Evolutionary conservation across 2,797 vertebrate species (phyloP), one percentile per base, ranked within the genome.

Genomic region (Gadopsis marmoratus): DNA sequence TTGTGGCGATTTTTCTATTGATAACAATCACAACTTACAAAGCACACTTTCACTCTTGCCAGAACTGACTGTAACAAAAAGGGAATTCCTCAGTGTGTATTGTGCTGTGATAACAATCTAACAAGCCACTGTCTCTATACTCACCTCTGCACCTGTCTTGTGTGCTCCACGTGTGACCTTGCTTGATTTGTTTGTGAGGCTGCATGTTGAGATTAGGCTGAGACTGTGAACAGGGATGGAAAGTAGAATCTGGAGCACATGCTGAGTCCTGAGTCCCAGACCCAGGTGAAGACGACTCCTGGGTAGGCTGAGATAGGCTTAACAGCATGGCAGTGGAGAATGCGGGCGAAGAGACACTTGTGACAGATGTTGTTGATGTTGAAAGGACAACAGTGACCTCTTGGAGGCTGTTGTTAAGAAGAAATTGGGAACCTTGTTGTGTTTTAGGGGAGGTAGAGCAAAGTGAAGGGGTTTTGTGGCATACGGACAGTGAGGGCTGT

Each of bases 71-170:
- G 4, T 59, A 33, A 79, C 17, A 59, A 59, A 35, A 35, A 45
- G 26, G 23, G 23, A 48, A 58, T 56, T 60, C 2, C 5, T 71
- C 5, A 10, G 5, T 65, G 3, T 66, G 1, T 60, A 61, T 33
- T 64, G 23, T 3, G 21, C 2, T 48, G 16, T 58, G 35, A 37
- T 60, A 59, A 51, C 1, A 71, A 33, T 73, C 33, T 50, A 60
- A 54, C 12, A 65, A 23, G 21, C 1, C 19, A 65, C 31, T 0
- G 31, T 55, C 48, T 37, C 2, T 62, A 26, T 45, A 74, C 91
- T 90, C 79, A 96, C 95, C 95, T 90, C 84, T 89, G 75, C 72
- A 67, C 29, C 68, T 85, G 77, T 91, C 90, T 73, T 92, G 85
- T 81, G 76, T 62, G 74, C 80, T 87, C 74, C 83, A 77, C 29